Evolutionary conservation across 2,797 vertebrate genomes (phyloP).

Genomic region (Liparis tanakae): DNA sequence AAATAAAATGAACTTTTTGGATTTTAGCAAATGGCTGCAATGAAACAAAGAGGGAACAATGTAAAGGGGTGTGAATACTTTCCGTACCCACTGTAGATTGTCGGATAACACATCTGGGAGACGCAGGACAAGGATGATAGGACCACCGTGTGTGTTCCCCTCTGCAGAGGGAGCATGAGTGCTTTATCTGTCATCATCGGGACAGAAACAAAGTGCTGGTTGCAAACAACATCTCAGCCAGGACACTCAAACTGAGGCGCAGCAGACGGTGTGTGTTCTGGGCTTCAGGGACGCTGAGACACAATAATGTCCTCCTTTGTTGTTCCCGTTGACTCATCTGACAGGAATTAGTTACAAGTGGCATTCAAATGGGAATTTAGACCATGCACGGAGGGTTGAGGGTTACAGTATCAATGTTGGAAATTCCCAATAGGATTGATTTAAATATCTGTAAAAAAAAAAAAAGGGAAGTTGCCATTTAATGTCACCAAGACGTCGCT

Average conservation of each 20-base stretch:
- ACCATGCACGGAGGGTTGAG: background rate
- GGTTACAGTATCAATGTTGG: background rate
- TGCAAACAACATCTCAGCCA: conserved; percentile 38
- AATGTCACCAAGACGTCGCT: background rate
- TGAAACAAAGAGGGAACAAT: no score
- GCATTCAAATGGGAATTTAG: conserved; percentile 1
- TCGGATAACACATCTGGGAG: conserved; percentile 16
- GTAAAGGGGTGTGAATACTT: no score
- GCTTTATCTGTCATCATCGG: conserved; percentile 67
- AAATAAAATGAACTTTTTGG: no score
- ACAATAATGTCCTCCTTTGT: conserved; percentile 18
- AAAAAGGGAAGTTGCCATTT: background rate
- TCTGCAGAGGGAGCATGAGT: conserved; percentile 41
- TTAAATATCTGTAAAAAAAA: no score
- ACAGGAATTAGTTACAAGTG: background rate
- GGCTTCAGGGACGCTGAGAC: conserved; percentile 32
- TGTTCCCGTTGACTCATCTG: conserved; percentile 19
- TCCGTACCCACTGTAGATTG: no score
- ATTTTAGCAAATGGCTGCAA: no score
- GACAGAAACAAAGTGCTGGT: conserved; percentile 48
- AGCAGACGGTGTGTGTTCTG: conserved; percentile 26
- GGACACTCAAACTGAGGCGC: conserved; percentile 28
- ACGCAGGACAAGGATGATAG: conserved; percentile 20
- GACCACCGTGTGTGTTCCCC: conserved; percentile 9
- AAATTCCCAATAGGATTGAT: background rate